Evolutionary conservation across 2,113 vertebrate genomes (phyloP), one percentile per base, ranked within the genome.

Genomic region (Chloroceryle aenea): DNA sequence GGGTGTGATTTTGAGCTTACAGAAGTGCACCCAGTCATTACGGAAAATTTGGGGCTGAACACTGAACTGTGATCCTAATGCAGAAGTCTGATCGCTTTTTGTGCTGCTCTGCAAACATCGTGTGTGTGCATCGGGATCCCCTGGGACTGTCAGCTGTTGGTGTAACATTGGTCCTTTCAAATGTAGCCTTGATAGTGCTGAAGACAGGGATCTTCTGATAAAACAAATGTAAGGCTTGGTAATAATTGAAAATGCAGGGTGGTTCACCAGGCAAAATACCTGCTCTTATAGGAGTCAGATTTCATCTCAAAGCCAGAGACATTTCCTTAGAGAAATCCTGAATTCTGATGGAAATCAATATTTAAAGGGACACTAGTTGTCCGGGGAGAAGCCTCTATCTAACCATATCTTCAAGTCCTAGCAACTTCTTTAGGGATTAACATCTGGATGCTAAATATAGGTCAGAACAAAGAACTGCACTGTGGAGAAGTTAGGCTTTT

Each of bases 161-260:
- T 74, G 58, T 78, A 94, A 71, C 56, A 50, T 5, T 84, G 79
- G 82, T 96, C 83, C 75, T 88, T 83, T 85, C 73, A 77, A 68
- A 72, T 61, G 53, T 78, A 87, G 87, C 56, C 76, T 84, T 59
- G 84, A 61, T 61, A 74, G 68, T 84, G 63, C 52, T 71, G 72
- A 69, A 83, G 86, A 93, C 69, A 56, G 61, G 85, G 95, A 92
- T 92, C 91, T 92, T 64, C 90, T 90, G 64, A 86, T 92, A 87
- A 96, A 95, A 92, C 88, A 91, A 92, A 72, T 36, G 27, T 92
- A 61, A 64, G 40, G 43, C 72, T 90, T 43, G 59, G 45, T 81
- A 53, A 45, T 92, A 87, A 94, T 85, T 87, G 90, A 93, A 95
- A 90, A 92, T 43, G 18, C 43, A n/a, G 15, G 40, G 29, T 74